Evolutionary conservation across 37 sponge, comb jelly and placozoan species (phyloP).

Genomic region (Bolinopsis microptera): DNA sequence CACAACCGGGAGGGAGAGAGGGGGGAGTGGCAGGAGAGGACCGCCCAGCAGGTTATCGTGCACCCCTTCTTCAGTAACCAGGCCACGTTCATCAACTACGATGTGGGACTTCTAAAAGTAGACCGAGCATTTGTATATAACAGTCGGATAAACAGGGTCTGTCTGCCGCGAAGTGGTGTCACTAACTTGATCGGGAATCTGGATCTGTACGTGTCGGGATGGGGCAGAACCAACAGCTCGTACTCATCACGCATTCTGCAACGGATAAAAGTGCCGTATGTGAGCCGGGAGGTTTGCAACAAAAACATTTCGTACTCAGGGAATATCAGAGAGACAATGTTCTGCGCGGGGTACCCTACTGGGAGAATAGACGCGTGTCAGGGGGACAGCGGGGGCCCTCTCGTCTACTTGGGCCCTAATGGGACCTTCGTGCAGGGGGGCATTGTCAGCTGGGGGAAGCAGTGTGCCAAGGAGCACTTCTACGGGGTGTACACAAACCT

Average conservation of each 20-base stretch:
- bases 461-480: slow-evolving; percentile 23
- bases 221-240: slow-evolving; percentile 24
- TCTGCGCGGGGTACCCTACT: slow-evolving; percentile 50
- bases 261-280: slow-evolving; percentile 19
- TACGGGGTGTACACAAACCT: slow-evolving; percentile 67
- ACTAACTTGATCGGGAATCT: background rate
- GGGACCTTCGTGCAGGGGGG: slow-evolving; percentile 60
- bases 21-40: background rate
- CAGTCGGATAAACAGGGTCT: slow-evolving; percentile 11
- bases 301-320: slow-evolving; percentile 1
- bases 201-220: slow-evolving; percentile 13
- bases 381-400: slow-evolving; percentile 67
- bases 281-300: slow-evolving; percentile 64
- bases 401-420: slow-evolving; percentile 30
- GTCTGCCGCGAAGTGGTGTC: slow-evolving; percentile 16
- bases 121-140: slow-evolving; percentile 1
- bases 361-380: slow-evolving; percentile 58
- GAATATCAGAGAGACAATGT: slow-evolving; percentile 40
- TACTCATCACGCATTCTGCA: background rate
- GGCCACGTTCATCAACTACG: background rate
- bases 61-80: background rate
- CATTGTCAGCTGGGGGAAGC: slow-evolving; percentile 61
- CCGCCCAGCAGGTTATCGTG: background rate
- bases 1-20: background rate
- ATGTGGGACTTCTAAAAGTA: slow-evolving; percentile 17